Conservation (phyloP, 2,113 vertebrate genomes). For the Microcebus ravelobensis region DNA sequence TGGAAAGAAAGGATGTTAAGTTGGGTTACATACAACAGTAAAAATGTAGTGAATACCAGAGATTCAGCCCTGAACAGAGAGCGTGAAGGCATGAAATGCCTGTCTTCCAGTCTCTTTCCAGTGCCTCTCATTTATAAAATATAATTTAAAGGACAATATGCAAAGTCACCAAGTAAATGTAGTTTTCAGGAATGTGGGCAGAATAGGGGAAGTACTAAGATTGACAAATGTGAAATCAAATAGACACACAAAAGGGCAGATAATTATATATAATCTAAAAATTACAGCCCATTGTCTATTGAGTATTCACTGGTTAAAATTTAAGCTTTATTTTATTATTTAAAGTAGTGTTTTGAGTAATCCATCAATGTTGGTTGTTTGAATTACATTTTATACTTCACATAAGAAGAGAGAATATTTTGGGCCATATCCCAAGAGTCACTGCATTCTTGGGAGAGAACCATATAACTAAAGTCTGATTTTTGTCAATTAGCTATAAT, state of each 20-base stretch:
- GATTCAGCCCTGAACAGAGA: background rate
- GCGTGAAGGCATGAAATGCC: background rate
- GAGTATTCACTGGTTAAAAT: background rate
- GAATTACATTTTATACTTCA: background rate
- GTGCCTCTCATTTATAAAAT: background rate
- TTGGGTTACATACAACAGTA: no score
- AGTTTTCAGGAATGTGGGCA: background rate
- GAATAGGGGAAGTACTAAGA: background rate
- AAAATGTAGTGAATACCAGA: background rate
- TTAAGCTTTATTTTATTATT: background rate
- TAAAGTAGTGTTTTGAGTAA: background rate
- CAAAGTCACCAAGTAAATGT: background rate
- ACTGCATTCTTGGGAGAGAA: background rate
- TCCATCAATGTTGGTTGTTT: background rate
- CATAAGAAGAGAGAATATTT: background rate
- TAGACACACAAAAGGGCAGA: background rate
- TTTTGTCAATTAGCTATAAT: background rate
- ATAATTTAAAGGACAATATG: background rate
- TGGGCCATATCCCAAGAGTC: background rate
- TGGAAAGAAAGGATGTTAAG: background rate
- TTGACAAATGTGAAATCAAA: background rate
- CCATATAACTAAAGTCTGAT: background rate
- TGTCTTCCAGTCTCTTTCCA: background rate
- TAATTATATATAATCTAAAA: background rate
- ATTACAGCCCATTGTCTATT: background rate